Percentiles rank a stretch among this genome's conserved stretches.
These are phyloP conservation scores for Emmelina monodactyla DNA, from an alignment of 2,888 invertebrate species.

Conservation along the genomic window DNA sequence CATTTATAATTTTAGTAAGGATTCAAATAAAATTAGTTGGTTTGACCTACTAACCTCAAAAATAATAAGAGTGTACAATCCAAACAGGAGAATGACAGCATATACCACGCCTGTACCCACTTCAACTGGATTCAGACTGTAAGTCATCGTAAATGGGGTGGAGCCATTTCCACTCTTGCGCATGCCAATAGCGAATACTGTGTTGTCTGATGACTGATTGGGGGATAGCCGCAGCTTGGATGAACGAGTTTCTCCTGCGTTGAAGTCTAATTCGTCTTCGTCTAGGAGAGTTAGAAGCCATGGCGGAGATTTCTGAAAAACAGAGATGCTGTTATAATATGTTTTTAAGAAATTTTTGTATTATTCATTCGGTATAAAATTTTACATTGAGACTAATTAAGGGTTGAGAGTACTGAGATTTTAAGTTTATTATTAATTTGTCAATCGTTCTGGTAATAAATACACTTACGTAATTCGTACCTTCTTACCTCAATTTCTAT, in stretches of 20 bases:
- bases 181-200: slow-evolving; percentile 24
- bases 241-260: slow-evolving; percentile 50
- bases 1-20: too few relatives aligned
- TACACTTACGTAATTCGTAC: too few relatives aligned
- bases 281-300: slow-evolving; percentile 70
- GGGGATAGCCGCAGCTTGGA: slow-evolving; percentile 33
- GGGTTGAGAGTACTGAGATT: too few relatives aligned
- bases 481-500: background rate
- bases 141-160: slow-evolving; percentile 43
- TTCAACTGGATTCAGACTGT: slow-evolving; percentile 68
- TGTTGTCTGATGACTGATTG: slow-evolving; percentile 10
- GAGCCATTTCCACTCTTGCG: slow-evolving; percentile 24
- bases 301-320: slow-evolving; percentile 45
- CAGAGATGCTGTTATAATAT: too few relatives aligned
- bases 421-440: too few relatives aligned
- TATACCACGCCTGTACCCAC: slow-evolving; percentile 70
- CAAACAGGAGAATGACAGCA: slow-evolving; percentile 71
- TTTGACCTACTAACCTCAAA: slow-evolving; percentile 70
- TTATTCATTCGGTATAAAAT: too few relatives aligned
- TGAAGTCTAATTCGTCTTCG: slow-evolving; percentile 66
- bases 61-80: slow-evolving; percentile 79
- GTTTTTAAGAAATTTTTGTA: too few relatives aligned
- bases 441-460: too few relatives aligned
- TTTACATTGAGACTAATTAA: too few relatives aligned
- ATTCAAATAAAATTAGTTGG: background rate